These are phyloP conservation scores for Portevinia maculata DNA, from an alignment of 2,888 invertebrate species.

Conservation along the genomic window DNA sequence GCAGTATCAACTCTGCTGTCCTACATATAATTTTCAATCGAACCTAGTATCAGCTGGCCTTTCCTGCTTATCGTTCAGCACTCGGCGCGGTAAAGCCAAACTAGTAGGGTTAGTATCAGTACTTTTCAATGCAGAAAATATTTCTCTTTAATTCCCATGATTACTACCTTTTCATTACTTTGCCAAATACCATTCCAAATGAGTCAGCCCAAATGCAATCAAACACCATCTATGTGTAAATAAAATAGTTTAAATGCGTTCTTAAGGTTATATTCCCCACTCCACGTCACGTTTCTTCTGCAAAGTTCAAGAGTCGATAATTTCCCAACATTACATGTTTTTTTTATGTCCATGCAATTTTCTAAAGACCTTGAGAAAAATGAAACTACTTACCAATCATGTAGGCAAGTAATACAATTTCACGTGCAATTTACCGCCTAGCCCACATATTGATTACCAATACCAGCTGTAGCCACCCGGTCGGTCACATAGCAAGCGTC, in stretches of 20 bases:
- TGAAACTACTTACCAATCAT: constrained; percentile 5
- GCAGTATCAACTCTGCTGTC: no score
- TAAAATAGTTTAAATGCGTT: not conserved
- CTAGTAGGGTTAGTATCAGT: no score
- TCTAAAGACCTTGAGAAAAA: constrained; percentile 46
- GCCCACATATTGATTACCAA: constrained; percentile 20
- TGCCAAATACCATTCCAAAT: not conserved
- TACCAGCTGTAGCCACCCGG: constrained; percentile 7
- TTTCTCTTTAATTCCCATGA: no score
- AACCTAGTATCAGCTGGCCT: no score
- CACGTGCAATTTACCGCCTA: constrained; percentile 36
- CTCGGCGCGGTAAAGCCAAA: no score
- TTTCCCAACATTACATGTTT: not conserved
- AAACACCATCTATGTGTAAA: not conserved
- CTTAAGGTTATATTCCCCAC: constrained; percentile 5
- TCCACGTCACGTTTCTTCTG: not conserved
- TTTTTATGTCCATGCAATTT: not conserved
- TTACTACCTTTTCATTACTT: no score
- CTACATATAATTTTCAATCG: no score
- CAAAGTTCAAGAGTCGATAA: not conserved
- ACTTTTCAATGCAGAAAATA: no score
- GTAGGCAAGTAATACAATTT: constrained; percentile 29
- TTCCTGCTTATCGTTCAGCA: no score
- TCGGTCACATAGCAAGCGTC: constrained; percentile 24
- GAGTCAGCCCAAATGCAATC: not conserved